Evolutionary conservation across 2,888 invertebrate species (phyloP).

Genomic region (Nomada ruficornis): DNA sequence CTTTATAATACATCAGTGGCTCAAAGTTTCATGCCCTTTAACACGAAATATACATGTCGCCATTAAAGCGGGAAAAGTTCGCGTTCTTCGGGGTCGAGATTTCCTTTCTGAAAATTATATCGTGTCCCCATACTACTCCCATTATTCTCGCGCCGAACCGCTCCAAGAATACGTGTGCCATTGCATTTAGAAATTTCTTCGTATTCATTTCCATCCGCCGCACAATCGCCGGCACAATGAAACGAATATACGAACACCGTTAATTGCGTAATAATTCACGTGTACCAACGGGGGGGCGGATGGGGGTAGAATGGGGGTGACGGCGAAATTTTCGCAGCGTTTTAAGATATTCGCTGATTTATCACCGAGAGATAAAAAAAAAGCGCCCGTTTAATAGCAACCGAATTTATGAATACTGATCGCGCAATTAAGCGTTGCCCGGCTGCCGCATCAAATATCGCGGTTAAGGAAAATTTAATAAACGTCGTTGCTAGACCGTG

Average conservation of each 20-base stretch:
- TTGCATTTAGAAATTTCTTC: background rate
- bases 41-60: constrained; percentile 49
- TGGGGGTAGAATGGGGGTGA: too few species aligned
- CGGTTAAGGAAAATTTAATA: constrained; percentile 53
- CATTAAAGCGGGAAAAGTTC: constrained; percentile 24
- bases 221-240: background rate
- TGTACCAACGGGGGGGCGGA: too few species aligned
- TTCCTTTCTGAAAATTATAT: background rate
- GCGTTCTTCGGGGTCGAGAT: background rate
- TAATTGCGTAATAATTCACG: constrained; percentile 42
- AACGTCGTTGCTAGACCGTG: constrained; percentile 13
- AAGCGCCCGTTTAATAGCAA: constrained; percentile 42
- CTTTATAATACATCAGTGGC: constrained; percentile 54
- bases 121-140: background rate
- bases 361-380: constrained; percentile 15
- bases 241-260: background rate
- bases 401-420: constrained; percentile 59
- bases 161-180: background rate
- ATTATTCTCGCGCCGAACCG: background rate
- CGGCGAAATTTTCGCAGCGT: constrained; percentile 16
- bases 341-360: constrained; percentile 49
- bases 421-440: constrained; percentile 45
- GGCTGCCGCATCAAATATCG: constrained; percentile 35
- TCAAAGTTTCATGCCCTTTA: constrained; percentile 50
- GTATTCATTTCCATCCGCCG: background rate